Evolutionary conservation across 2,113 vertebrate genomes (phyloP).

Genomic region (Malurus alboscapulatus): DNA sequence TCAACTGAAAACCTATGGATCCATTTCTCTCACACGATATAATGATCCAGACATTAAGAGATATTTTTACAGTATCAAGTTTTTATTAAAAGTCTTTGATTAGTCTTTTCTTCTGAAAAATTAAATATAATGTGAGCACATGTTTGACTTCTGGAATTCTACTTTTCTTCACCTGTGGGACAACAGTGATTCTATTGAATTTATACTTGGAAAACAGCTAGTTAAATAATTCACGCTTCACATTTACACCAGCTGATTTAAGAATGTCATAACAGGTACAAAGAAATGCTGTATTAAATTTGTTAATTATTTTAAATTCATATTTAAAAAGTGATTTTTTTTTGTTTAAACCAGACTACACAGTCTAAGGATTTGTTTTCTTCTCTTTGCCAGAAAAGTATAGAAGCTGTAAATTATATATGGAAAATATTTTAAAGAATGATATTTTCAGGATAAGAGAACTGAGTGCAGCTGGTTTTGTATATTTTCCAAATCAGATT

Average conservation of each 20-base stretch:
- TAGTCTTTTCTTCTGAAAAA: constrained; percentile 11
- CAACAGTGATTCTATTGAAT: background rate
- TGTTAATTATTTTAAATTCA: constrained; percentile 1
- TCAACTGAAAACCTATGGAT: background rate
- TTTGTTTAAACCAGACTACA: background rate
- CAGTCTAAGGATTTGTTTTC: constrained; percentile 28
- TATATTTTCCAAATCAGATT: constrained; percentile 66
- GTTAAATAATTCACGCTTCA: background rate
- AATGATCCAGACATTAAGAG: background rate
- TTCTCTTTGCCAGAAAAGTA: constrained; percentile 42
- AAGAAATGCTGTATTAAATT: background rate
- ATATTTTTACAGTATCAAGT: background rate
- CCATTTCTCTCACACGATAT: background rate
- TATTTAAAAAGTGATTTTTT: background rate
- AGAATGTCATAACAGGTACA: background rate
- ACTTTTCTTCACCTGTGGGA: background rate
- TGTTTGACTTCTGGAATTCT: background rate
- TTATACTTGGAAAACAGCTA: background rate
- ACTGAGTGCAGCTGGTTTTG: constrained; percentile 49
- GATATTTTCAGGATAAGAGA: constrained; percentile 50
- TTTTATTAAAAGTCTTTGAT: constrained; percentile 7
- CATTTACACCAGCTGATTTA: background rate
- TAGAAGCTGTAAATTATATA: constrained; percentile 63
- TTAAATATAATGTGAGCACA: background rate
- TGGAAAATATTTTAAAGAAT: constrained; percentile 64